Evolutionary conservation across 2,113 vertebrate species (phyloP).

Genomic region (Colinus virginianus): DNA sequence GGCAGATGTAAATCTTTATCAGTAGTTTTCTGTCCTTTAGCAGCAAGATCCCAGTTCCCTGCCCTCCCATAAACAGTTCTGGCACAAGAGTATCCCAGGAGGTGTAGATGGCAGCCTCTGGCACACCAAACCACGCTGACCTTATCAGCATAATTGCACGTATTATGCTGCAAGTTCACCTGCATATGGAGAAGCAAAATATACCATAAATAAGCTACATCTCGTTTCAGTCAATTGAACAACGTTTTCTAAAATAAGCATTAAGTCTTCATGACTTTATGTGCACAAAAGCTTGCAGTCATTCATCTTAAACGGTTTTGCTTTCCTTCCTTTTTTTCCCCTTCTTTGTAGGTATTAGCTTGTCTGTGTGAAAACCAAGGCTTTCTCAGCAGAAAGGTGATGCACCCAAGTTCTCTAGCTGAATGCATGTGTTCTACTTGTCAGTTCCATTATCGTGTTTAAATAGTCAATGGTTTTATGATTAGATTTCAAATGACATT

Average conservation of each 20-base stretch:
- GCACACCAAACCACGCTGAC: neutral
- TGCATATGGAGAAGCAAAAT: neutral
- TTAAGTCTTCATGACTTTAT: neutral
- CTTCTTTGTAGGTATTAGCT: neutral
- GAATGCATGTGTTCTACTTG: neutral
- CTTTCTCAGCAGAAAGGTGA: neutral
- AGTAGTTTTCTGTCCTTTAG: neutral
- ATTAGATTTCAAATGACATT: slow-evolving; percentile 40
- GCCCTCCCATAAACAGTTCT: neutral
- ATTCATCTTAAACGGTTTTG: neutral
- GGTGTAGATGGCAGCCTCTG: neutral
- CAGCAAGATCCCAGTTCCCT: neutral
- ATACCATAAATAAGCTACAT: neutral
- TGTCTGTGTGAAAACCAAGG: neutral
- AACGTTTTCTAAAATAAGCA: neutral
- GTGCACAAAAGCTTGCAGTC: neutral
- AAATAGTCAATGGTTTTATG: slow-evolving; percentile 18
- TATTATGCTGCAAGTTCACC: neutral
- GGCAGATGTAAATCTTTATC: neutral
- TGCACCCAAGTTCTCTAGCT: neutral
- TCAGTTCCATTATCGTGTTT: slow-evolving; percentile 12
- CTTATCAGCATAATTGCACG: neutral
- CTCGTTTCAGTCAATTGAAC: neutral
- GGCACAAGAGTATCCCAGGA: neutral
- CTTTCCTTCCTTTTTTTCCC: neutral